Evolutionary conservation across 2,888 invertebrate species (phyloP).

Genomic region (Seira ritae): DNA sequence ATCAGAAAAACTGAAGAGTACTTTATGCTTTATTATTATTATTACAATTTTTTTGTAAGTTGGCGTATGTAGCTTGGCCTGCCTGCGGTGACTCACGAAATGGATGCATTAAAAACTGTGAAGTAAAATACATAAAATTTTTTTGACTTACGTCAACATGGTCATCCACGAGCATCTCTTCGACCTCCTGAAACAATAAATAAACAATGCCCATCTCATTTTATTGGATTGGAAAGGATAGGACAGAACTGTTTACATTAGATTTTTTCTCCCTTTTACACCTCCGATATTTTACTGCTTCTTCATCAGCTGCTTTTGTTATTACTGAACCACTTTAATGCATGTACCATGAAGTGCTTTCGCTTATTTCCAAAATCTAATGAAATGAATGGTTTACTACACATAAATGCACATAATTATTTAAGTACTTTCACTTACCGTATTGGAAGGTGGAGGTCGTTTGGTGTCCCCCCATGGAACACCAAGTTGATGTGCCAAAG

Average conservation of each 20-base stretch:
- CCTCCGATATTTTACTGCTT: too few relatives aligned
- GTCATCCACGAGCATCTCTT: slow-evolving; percentile 78
- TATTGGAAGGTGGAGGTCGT: slow-evolving; percentile 65
- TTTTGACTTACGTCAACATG: slow-evolving; percentile 74
- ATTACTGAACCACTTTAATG: too few relatives aligned
- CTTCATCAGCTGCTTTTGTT: too few relatives aligned
- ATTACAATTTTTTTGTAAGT: slow-evolving; percentile 27
- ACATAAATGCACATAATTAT: too few relatives aligned
- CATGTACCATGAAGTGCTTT: too few relatives aligned
- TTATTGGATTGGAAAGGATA: not conserved
- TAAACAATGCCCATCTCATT: slow-evolving; percentile 67
- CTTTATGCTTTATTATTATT: not conserved
- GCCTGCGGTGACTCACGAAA: not conserved
- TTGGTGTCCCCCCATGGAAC: slow-evolving; percentile 73
- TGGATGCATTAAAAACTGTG: not conserved
- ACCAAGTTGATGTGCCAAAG: slow-evolving; percentile 73
- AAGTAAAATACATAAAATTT: not conserved
- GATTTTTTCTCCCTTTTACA: too few relatives aligned
- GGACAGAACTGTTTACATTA: too few relatives aligned
- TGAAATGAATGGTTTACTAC: too few relatives aligned
- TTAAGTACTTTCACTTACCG: slow-evolving; percentile 52
- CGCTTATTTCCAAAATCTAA: too few relatives aligned
- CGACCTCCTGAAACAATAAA: slow-evolving; percentile 77
- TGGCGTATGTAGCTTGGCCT: not conserved
- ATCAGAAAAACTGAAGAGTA: not conserved